phyloP scores from a whole-genome alignment of 2,888 invertebrate species.

The Thera britannica region DNA sequence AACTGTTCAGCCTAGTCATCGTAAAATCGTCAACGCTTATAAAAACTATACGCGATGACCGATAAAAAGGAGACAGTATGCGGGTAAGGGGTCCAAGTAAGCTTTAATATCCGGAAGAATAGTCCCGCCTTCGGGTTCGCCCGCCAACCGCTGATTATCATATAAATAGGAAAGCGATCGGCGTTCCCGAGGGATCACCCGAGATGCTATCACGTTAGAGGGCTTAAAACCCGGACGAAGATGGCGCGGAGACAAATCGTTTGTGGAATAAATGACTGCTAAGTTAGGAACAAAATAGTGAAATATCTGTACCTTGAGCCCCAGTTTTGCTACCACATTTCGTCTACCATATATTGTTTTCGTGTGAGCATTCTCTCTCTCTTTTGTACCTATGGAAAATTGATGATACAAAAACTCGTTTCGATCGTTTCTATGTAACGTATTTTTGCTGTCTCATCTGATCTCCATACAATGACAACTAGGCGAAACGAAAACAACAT shows the following conservation, averaged over 20 bases:
- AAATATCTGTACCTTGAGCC: no score
- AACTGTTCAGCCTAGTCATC: no score
- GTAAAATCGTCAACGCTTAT: not conserved
- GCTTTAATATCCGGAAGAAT: conserved; percentile 38
- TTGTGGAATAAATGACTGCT: conserved; percentile 22
- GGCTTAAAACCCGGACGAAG: conserved; percentile 35
- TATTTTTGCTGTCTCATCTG: no score
- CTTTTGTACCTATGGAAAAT: no score
- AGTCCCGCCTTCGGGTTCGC: conserved; percentile 30
- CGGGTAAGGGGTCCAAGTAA: not conserved
- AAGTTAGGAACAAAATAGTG: not conserved
- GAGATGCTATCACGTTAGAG: conserved; percentile 38
- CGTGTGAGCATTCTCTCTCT: no score
- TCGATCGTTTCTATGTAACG: no score
- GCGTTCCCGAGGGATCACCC: conserved; percentile 42
- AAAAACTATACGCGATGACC: not conserved
- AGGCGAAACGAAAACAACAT: no score
- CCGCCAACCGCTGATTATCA: conserved; percentile 52
- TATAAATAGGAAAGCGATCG: conserved; percentile 60
- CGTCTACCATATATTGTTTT: no score
- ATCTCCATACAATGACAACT: no score
- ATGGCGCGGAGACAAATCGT: conserved; percentile 22
- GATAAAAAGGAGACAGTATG: not conserved
- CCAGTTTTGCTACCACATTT: no score
- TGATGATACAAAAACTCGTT: no score